Evolutionary conservation across 2,888 invertebrate genomes (phyloP), one percentile per base, ranked within the genome.

Genomic region (Autographa pulchrina): DNA sequence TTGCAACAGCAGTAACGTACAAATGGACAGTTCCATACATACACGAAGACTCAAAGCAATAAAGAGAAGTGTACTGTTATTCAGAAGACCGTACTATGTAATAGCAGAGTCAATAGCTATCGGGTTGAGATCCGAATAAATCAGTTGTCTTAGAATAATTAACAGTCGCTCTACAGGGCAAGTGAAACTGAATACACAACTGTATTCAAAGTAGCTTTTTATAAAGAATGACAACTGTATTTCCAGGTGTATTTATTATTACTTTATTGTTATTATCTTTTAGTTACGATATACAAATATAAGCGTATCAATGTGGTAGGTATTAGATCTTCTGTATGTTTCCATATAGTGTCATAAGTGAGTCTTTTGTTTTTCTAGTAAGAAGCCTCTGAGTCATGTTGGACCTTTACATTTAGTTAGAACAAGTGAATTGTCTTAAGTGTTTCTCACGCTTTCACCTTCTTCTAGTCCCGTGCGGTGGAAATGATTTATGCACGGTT

Each of bases 351-450:
- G 59, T 41, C 69, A 69, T 59, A 72, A 72, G 69, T 67, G 68
- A 61, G 43, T 74, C 82, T 84, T 85, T 85, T 85, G 80, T 85
- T 83, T 85, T 79, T 79, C 63, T 69, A 72, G 72, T 81, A 68
- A 82, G 80, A 75, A 76, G 70, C 70, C 73, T 71, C 32, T 72
- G 82, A 86, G 74, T 80, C 74, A 82, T 76, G 61, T 76, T 65
- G 52, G 71, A 74, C 79, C 77, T 83, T 79, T 77, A 79, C 74
- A 77, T 84, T 81, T 77, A 66, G 80, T 65, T 62, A 72, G 67
- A 81, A 80, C 74, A 71, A 65, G 69, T 76, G 65, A 72, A 62
- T 76, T 74, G 63, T 79, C 63, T 76, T 62, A 64, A 70, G 65
- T 59, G 25, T 59, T 81, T 83, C 83, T 63, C 84, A 83, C 85